Base-by-base conservation (phyloP, 2,888 invertebrate species). In the Sphaerophoria rueppellii region DNA sequence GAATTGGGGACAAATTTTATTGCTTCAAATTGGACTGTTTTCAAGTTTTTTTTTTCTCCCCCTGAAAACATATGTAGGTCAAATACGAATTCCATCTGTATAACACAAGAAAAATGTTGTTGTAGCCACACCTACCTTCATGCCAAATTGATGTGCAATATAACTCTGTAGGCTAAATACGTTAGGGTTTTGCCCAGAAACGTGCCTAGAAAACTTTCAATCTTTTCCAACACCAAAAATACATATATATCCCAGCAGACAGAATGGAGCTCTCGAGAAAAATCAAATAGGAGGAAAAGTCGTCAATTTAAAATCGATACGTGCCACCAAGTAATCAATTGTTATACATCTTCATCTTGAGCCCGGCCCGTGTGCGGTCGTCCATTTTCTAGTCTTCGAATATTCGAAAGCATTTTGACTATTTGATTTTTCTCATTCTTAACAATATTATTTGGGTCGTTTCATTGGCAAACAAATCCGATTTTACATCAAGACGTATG, bases 261-360 rank as follows among this genome's bases (percentile, higher is more conserved):
- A 1, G 6, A 50, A 50, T 65, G 35, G 35, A 52, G 24, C 52
- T 24, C 40, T 67, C 40, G 67, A 24, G 24, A 24, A 24, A 54
- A 67, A 67, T 54, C 48, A 74, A 80, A 80, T 80, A 74, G 63
- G 24, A 69, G 9, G n/a, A 50, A 54, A 65, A 58, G 50, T 43
- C 52, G 34, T 43, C 63, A 24, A 46, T 63, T 76, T 65, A 71
- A 63, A 57, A 48, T 57, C 46, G 52, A 60, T 55, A 48, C 72
- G 67, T 73, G 77, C 43, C 50, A n/a, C 7, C 43, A 55, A 82
- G 78, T 82, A 73, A 70, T 78, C 73, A 82, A 82, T 78, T 78
- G 82, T 77, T 72, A 46, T 35, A 50, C 48, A 16, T 37, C 58
- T 48, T 54, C 74, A 12, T 52, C 14, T 7, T 43, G 24, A 16